Conservation (phyloP, 2,797 vertebrate species). For the Rhinogobio ventralis region DNA sequence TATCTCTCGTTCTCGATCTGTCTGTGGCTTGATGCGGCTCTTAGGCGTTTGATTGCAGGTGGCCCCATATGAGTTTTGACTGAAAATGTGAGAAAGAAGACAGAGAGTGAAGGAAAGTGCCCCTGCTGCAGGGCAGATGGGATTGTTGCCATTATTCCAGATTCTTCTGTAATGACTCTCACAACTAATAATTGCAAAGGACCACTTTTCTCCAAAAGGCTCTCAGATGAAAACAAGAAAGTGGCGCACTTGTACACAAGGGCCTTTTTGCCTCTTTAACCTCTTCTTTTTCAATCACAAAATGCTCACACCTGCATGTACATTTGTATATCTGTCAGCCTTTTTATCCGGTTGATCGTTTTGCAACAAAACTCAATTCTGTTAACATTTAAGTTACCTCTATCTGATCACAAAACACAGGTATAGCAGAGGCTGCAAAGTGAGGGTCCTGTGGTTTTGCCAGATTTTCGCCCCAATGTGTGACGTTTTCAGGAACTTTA, state of each 20-base stretch:
- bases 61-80: slow-evolving; percentile 17
- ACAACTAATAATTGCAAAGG: slow-evolving; percentile 71
- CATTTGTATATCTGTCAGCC: not conserved
- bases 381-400: not conserved
- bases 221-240: slow-evolving; percentile 28
- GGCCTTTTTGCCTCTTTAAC: slow-evolving; percentile 17
- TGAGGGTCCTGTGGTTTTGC: not conserved
- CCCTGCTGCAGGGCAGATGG: slow-evolving; percentile 64
- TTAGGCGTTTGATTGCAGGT: slow-evolving; percentile 45
- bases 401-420: not conserved
- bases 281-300: not conserved
- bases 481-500: not conserved
- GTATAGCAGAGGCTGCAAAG: not conserved
- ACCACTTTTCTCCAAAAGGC: slow-evolving; percentile 60
- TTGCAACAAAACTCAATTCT: not conserved
- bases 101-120: slow-evolving; percentile 32
- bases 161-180: slow-evolving; percentile 79
- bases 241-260: not conserved
- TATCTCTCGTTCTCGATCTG: slow-evolving; percentile 20
- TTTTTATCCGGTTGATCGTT: not conserved
- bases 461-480: not conserved
- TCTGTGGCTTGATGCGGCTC: slow-evolving; percentile 23
- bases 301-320: slow-evolving; percentile 11
- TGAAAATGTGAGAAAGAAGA: slow-evolving; percentile 38
- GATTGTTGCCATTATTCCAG: slow-evolving; percentile 71